Percentiles rank a stretch among this genome's conserved stretches.
Conservation (phyloP, 1,140 invertebrate species). For the Dendroctonus valens region DNA sequence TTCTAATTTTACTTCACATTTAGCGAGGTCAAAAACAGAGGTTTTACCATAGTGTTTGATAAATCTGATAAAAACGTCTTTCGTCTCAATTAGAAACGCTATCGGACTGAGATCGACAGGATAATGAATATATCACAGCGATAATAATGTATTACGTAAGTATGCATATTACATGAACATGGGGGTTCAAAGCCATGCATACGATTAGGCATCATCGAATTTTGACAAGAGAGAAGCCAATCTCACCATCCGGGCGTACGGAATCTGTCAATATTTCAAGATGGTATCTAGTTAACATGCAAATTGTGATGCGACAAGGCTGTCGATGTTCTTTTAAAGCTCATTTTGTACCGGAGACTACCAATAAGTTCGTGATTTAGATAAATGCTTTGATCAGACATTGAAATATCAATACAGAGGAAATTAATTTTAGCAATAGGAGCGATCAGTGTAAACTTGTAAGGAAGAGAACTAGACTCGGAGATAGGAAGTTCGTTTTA, state of each 20-base stretch:
- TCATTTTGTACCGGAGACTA: conserved; percentile 19
- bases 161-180: conserved; percentile 34
- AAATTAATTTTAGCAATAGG: no score
- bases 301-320: conserved; percentile 44
- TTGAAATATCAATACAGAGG: no score
- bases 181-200: conserved; percentile 38
- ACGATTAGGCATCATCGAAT: conserved; percentile 39
- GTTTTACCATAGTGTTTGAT: no score
- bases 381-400: background rate
- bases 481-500: no score
- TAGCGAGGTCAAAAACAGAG: no score
- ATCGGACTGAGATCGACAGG: background rate
- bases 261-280: conserved; percentile 47
- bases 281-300: conserved; percentile 49
- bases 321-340: conserved; percentile 20
- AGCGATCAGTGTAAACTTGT: background rate
- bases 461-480: no score
- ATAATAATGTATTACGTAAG: conserved; percentile 37
- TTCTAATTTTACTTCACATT: no score
- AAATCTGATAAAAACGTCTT: no score
- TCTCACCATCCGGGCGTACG: conserved; percentile 27
- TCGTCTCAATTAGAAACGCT: no score
- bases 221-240: conserved; percentile 21
- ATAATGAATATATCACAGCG: conserved; percentile 34
- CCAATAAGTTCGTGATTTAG: conserved; percentile 4